Conservation (phyloP, 2,888 invertebrate genomes). For the Polymixis flavicincta region DNA sequence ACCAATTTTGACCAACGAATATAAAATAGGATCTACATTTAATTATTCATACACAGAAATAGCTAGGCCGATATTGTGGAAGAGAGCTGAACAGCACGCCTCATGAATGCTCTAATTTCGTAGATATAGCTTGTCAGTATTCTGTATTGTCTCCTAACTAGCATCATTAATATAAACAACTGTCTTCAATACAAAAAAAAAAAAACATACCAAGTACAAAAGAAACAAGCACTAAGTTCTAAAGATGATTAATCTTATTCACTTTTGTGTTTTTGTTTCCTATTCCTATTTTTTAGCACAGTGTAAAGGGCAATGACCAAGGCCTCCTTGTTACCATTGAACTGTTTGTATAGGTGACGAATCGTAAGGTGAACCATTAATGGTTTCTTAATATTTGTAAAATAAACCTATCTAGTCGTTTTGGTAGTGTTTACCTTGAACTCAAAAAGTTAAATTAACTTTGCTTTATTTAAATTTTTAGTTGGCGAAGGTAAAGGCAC, state of each 20-base stretch:
- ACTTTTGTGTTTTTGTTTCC: constrained; percentile 40
- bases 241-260: constrained; percentile 34
- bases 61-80: not conserved
- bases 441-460: constrained; percentile 57
- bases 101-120: constrained; percentile 9
- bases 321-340: constrained; percentile 60
- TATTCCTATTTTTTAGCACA: constrained; percentile 49
- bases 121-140: not conserved
- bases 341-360: constrained; percentile 65
- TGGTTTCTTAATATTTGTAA: constrained; percentile 59
- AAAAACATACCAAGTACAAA: constrained; percentile 29
- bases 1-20: not conserved
- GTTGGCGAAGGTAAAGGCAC: constrained; percentile 52
- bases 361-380: constrained; percentile 63
- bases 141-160: constrained; percentile 4
- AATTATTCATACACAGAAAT: too few relatives aligned
- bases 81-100: not conserved
- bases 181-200: constrained; percentile 29
- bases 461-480: constrained; percentile 51
- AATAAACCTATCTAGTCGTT: constrained; percentile 43
- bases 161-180: constrained; percentile 29
- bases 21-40: not conserved
- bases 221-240: constrained; percentile 37
- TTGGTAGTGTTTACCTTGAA: constrained; percentile 59
- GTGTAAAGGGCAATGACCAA: constrained; percentile 68